phyloP scores from a whole-genome alignment of 1,140 invertebrate species.

The Papilio dardanus region DNA sequence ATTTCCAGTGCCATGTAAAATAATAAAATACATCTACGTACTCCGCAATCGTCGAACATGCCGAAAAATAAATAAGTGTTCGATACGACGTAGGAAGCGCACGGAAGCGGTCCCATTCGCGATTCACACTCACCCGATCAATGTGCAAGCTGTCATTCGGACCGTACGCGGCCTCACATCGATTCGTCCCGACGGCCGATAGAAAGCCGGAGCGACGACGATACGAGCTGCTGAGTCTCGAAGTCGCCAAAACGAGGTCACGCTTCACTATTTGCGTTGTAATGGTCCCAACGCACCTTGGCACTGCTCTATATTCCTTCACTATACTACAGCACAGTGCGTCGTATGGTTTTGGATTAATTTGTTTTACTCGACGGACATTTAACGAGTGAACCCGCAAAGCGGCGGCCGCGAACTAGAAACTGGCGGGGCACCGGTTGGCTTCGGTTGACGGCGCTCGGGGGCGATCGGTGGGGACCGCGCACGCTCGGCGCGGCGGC shows the following conservation, averaged over 20 bases:
- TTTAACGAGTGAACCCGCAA: constrained; percentile 54
- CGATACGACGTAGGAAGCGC: constrained; percentile 51
- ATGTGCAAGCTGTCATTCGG: constrained; percentile 73
- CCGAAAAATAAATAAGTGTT: background rate
- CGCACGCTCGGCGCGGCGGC: constrained; percentile 64
- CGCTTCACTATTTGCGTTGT: constrained; percentile 43
- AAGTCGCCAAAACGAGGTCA: constrained; percentile 63
- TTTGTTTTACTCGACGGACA: constrained; percentile 44
- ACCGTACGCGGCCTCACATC: constrained; percentile 66
- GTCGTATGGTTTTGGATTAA: constrained; percentile 42
- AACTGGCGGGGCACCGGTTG: constrained; percentile 67
- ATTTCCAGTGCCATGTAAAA: background rate
- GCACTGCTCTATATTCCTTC: constrained; percentile 38
- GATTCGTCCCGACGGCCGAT: constrained; percentile 66
- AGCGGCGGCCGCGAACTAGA: constrained; percentile 73
- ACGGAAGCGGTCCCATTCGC: constrained; percentile 41
- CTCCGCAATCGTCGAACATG: background rate
- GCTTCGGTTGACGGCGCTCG: constrained; percentile 67
- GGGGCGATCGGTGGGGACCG: constrained; percentile 56
- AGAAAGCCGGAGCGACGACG: constrained; percentile 64
- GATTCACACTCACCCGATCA: constrained; percentile 75
- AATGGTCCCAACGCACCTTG: constrained; percentile 49
- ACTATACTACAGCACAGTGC: constrained; percentile 50
- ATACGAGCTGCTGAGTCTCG: constrained; percentile 53
- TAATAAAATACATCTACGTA: background rate